Conservation (phyloP, 2,888 invertebrate species). For the Tinea pellionella region DNA sequence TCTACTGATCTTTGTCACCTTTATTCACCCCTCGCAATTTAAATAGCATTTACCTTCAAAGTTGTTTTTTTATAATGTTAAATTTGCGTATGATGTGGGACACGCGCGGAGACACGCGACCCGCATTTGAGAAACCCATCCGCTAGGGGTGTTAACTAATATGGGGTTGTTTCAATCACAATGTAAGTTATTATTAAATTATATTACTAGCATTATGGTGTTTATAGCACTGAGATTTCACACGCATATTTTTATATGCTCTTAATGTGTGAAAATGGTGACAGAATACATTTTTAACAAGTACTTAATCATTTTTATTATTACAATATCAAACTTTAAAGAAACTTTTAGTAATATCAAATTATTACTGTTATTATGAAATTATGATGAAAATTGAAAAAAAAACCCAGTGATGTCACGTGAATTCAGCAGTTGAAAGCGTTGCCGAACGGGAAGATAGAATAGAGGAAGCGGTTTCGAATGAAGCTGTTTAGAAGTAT, state of each 20-base stretch:
- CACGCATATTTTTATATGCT: neutral
- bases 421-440: no score
- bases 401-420: no score
- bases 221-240: constrained; percentile 3
- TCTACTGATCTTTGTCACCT: neutral
- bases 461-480: no score
- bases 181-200: neutral
- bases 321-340: no score
- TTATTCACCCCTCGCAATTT: neutral
- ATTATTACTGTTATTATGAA: no score
- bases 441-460: no score
- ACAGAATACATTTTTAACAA: no score
- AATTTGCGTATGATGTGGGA: constrained; percentile 57
- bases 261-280: no score
- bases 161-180: constrained; percentile 22
- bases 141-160: neutral
- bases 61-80: constrained; percentile 16
- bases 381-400: no score
- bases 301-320: no score
- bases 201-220: neutral
- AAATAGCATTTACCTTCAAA: neutral
- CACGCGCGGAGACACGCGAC: constrained; percentile 59
- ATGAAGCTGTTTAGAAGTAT: no score
- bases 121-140: constrained; percentile 38
- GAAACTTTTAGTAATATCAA: no score